Evolutionary conservation across 2,113 vertebrate genomes (phyloP).

Genomic region (Neotoma lepida): DNA sequence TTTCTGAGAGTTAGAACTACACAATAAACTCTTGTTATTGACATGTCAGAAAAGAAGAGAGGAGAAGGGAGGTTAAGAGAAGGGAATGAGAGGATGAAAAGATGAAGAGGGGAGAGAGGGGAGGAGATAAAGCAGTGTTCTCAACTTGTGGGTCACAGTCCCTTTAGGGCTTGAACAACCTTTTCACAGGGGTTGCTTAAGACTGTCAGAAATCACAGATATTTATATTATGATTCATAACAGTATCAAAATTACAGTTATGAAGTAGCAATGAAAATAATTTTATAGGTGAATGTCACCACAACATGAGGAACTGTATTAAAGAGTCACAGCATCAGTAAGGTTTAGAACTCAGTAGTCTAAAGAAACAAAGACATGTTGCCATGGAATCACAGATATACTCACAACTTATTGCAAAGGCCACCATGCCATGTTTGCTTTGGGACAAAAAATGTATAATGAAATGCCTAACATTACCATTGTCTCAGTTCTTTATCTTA

Average conservation of each 20-base stretch:
- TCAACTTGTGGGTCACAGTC: not conserved
- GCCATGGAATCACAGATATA: not conserved
- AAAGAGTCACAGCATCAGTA: not conserved
- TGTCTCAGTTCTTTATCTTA: not conserved
- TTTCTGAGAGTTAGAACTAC: not conserved
- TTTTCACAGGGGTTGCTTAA: not conserved
- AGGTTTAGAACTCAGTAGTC: not conserved
- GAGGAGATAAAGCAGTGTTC: not conserved
- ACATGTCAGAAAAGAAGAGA: not conserved
- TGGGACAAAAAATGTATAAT: conserved; percentile 9
- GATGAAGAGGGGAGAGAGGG: not conserved
- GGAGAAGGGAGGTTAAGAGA: not conserved
- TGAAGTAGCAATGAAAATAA: not conserved
- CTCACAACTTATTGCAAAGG: conserved; percentile 13
- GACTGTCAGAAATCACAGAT: not conserved
- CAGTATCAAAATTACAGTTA: not conserved
- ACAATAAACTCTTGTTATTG: not conserved
- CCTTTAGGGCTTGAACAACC: not conserved
- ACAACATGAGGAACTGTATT: not conserved
- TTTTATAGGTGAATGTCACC: not conserved
- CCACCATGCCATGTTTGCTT: not conserved
- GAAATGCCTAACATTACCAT: not conserved
- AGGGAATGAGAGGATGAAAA: not conserved
- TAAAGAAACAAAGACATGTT: not conserved
- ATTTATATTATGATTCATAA: not conserved